These are phyloP conservation scores for Cossypha heuglini DNA, from an alignment of 2,797 vertebrate genomes.

Conservation along the genomic window DNA sequence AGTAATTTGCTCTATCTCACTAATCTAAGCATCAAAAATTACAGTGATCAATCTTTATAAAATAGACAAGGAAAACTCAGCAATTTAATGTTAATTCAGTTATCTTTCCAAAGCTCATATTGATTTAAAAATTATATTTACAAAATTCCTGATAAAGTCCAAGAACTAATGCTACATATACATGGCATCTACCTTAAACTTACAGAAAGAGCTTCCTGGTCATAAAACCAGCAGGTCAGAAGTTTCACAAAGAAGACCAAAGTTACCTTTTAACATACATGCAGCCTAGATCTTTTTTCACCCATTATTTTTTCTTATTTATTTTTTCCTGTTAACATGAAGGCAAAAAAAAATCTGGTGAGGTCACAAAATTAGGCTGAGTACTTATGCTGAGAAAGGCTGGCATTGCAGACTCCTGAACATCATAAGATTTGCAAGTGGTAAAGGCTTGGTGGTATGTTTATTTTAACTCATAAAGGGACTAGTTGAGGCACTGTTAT, in stretches of 20 bases:
- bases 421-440: neutral
- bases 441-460: neutral
- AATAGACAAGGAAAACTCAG: slow-evolving; percentile 22
- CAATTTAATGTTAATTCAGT: slow-evolving; percentile 35
- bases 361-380: neutral
- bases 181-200: neutral
- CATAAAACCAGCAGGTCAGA: neutral
- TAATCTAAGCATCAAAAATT: slow-evolving; percentile 59
- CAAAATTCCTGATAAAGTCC: neutral
- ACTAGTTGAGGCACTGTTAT: neutral
- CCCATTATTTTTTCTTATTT: fast-evolving
- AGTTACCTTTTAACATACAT: neutral
- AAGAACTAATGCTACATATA: neutral
- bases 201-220: neutral
- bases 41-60: slow-evolving; percentile 53
- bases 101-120: slow-evolving; percentile 28
- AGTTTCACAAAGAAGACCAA: neutral
- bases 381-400: neutral
- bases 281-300: fast-evolving
- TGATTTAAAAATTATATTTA: slow-evolving; percentile 51
- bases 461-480: neutral
- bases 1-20: slow-evolving; percentile 40
- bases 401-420: neutral
- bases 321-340: fast-evolving
- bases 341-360: neutral